phyloP scores from a whole-genome alignment of 92 coral and sea anemone genomes.

The Muricea muricata region DNA sequence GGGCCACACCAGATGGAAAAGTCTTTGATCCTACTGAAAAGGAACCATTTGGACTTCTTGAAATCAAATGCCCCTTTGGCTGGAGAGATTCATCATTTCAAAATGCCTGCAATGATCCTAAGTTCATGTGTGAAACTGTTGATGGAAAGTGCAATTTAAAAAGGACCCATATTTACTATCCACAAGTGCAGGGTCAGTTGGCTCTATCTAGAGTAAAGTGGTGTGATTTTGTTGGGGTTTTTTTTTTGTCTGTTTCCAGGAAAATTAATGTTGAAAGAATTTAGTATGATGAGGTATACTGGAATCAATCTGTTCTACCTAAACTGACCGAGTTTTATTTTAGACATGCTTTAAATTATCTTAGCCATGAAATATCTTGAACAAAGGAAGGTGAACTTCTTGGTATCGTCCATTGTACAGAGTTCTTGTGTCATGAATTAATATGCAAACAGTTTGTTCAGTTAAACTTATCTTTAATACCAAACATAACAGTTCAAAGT shows the following conservation, averaged over 20 bases:
- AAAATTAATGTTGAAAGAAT: conserved; percentile 59
- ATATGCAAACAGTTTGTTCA: too few relatives aligned
- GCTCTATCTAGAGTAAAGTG: conserved; percentile 58
- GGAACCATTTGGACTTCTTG: conserved; percentile 51
- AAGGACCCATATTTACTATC: conserved; percentile 26
- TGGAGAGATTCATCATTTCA: conserved; percentile 36
- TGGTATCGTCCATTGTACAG: too few relatives aligned
- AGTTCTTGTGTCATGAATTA: too few relatives aligned
- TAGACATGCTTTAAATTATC: too few relatives aligned
- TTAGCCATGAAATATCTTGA: too few relatives aligned
- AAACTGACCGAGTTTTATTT: conserved; percentile 43
- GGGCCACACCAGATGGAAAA: conserved; percentile 73
- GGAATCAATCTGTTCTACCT: conserved; percentile 46
- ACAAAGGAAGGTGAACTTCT: too few relatives aligned
- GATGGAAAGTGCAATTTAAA: background rate
- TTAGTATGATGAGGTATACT: conserved; percentile 31
- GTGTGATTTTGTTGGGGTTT: conserved; percentile 64
- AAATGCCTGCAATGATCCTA: conserved; percentile 38
- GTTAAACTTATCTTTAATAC: too few relatives aligned
- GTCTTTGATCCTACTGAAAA: conserved; percentile 64
- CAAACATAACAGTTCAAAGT: too few relatives aligned
- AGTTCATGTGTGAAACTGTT: conserved; percentile 9
- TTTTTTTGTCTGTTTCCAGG: conserved; percentile 49
- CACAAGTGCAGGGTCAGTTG: conserved; percentile 65
- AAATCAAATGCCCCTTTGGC: conserved; percentile 59